These are phyloP conservation scores for Coleophora flavipennella DNA, from an alignment of 2,888 invertebrate species.

Conservation along the genomic window DNA sequence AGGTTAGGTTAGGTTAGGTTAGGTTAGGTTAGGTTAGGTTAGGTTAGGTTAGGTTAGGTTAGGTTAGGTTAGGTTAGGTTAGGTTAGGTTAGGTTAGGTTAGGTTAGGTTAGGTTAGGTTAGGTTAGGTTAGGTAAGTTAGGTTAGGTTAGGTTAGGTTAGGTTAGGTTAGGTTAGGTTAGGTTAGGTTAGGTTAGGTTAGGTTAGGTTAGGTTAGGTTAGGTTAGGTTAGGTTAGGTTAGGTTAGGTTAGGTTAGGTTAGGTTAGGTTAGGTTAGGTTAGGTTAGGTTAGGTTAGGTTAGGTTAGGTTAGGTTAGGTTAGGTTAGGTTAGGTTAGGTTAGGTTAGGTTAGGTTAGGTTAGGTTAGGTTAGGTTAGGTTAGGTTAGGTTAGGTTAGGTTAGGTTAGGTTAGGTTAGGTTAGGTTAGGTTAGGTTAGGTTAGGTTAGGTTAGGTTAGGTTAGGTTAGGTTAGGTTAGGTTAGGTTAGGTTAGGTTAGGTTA, in stretches of 20 bases:
- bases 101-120: constrained; percentile 16
- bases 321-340: constrained; percentile 12
- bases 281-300: constrained; percentile 7
- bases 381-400: constrained; percentile 17
- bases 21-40: too few relatives aligned
- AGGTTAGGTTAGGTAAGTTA: constrained; percentile 21
- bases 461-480: too few relatives aligned
- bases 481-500: too few relatives aligned
- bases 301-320: constrained; percentile 14
- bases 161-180: constrained; percentile 19
- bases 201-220: constrained; percentile 7
- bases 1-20: too few relatives aligned
- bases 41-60: too few relatives aligned
- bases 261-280: constrained; percentile 6
- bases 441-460: too few relatives aligned
- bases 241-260: constrained; percentile 13
- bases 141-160: too few relatives aligned
- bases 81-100: constrained; percentile 17
- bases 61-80: constrained; percentile 14
- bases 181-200: constrained; percentile 19
- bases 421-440: too few relatives aligned
- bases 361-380: constrained; percentile 15
- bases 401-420: constrained; percentile 15
- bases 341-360: constrained; percentile 8
- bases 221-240: constrained; percentile 11